Evolutionary conservation across 2,888 invertebrate genomes (phyloP).

Genomic region (Allacma fusca): DNA sequence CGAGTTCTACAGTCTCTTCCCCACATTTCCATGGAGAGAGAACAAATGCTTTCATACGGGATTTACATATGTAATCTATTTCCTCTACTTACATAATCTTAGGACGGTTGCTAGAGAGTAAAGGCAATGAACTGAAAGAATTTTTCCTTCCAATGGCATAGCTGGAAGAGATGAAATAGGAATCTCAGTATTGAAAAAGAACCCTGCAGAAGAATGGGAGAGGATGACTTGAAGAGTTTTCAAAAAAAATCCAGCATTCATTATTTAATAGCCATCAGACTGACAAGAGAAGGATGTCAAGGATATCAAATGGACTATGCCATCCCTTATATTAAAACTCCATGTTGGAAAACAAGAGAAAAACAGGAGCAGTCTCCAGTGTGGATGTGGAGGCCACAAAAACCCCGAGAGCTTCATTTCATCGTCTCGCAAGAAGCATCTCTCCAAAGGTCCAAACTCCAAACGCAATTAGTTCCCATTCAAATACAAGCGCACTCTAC

Average conservation of each 20-base stretch:
- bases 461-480: too few species aligned
- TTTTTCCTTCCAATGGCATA: conserved; percentile 41
- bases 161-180: conserved; percentile 42
- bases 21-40: too few species aligned
- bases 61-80: too few species aligned
- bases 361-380: conserved; percentile 1
- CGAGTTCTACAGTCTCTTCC: too few species aligned
- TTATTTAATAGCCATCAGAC: conserved; percentile 47
- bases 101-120: not conserved
- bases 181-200: conserved; percentile 22
- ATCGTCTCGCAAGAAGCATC: too few species aligned
- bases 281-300: conserved; percentile 55
- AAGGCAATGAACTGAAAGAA: conserved; percentile 44
- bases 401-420: conserved; percentile 28
- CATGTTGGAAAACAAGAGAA: not conserved
- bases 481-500: too few species aligned
- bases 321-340: not conserved
- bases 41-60: too few species aligned
- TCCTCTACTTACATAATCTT: too few species aligned
- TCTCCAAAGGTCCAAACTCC: too few species aligned
- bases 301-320: conserved; percentile 50
- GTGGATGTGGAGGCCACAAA: conserved; percentile 23
- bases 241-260: conserved; percentile 38
- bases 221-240: conserved; percentile 26
- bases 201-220: conserved; percentile 33